A percentile compares a stretch with the other conserved stretches of the same genome.
phyloP scores from a whole-genome alignment of 1,140 invertebrate genomes.

The Myzus persicae region DNA sequence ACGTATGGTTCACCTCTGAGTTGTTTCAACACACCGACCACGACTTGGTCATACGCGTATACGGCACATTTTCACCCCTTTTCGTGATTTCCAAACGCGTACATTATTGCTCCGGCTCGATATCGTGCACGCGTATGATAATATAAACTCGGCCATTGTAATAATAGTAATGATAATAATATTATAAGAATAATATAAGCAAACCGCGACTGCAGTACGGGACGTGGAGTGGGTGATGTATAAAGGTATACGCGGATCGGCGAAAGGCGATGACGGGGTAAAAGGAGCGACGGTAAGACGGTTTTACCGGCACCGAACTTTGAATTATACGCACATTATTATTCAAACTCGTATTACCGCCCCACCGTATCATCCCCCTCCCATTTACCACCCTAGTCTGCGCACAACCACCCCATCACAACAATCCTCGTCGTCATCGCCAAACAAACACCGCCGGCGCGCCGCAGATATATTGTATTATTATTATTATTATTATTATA shows the following conservation, averaged over 20 bases:
- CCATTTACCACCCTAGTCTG: neutral
- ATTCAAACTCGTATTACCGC: conserved; percentile 3
- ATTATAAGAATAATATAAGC: neutral
- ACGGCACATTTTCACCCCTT: neutral
- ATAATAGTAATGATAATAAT: neutral
- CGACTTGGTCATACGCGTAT: neutral
- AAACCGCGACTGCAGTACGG: neutral
- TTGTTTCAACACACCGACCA: neutral
- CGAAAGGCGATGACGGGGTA: neutral
- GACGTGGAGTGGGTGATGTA: too few species aligned
- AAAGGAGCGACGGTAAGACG: neutral
- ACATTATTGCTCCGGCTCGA: neutral
- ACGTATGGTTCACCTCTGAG: neutral
- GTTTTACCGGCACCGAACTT: conserved; percentile 9
- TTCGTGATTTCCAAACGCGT: neutral
- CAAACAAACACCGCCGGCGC: neutral
- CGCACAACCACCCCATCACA: too few species aligned
- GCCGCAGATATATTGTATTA: neutral
- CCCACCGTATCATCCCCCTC: neutral
- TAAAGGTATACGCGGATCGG: neutral
- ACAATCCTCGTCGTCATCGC: neutral
- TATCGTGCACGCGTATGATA: neutral
- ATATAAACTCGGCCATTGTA: neutral
- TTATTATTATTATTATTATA: neutral
- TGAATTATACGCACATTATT: conserved; percentile 28